Conservation (phyloP, 1,140 invertebrate genomes). For the Acyrthosiphon pisum region DNA sequence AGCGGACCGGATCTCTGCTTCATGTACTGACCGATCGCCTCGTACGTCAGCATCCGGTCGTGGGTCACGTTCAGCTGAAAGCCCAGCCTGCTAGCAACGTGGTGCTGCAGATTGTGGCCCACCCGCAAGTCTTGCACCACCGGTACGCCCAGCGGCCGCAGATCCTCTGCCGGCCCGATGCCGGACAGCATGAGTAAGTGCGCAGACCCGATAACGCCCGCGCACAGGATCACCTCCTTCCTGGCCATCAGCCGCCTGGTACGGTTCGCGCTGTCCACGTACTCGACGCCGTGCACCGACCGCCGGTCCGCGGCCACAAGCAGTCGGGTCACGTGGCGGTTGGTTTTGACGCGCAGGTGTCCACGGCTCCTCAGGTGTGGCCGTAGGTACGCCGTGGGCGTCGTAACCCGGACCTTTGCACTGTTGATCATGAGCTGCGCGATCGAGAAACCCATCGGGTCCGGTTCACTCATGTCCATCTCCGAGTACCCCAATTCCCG, state of each 20-base stretch:
- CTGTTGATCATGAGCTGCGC: constrained; percentile 65
- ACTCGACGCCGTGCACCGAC: constrained; percentile 65
- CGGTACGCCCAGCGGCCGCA: constrained; percentile 73
- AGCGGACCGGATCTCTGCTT: constrained; percentile 30
- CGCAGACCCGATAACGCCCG: constrained; percentile 79
- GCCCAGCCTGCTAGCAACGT: constrained; percentile 29
- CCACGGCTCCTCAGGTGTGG: constrained; percentile 63
- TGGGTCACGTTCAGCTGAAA: constrained; percentile 61
- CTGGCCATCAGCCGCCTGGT: constrained; percentile 65
- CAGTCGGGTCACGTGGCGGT: constrained; percentile 74
- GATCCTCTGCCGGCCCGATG: constrained; percentile 78
- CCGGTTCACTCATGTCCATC: constrained; percentile 68
- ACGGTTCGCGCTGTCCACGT: constrained; percentile 60
- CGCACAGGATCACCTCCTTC: constrained; percentile 74
- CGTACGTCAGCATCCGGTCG: neutral
- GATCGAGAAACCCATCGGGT: constrained; percentile 68
- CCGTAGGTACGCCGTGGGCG: constrained; percentile 68
- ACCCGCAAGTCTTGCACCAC: constrained; percentile 71
- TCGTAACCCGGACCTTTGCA: constrained; percentile 63
- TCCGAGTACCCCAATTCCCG: constrained; percentile 64
- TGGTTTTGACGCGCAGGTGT: constrained; percentile 77
- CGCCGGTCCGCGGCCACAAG: constrained; percentile 70
- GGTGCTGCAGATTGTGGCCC: constrained; percentile 71
- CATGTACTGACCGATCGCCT: constrained; percentile 36
- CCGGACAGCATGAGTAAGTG: constrained; percentile 87